Conservation (phyloP, 2,888 invertebrate genomes). For the Lissonota sp. region DNA sequence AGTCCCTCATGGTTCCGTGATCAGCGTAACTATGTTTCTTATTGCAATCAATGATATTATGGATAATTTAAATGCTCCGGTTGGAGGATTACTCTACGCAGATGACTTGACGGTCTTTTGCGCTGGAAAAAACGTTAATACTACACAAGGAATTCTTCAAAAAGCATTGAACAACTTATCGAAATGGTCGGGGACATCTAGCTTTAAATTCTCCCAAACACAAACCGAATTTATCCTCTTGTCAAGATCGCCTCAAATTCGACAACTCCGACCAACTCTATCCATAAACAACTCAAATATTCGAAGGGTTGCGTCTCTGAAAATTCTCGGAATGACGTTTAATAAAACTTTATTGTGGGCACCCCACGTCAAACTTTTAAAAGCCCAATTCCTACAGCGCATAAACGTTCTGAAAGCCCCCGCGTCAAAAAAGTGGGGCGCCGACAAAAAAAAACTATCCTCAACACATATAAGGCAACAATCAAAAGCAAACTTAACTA, state of each 20-base stretch:
- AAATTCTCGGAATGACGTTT: constrained; percentile 61
- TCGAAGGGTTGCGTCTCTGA: constrained; percentile 21
- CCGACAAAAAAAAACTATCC: constrained; percentile 35
- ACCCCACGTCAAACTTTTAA: constrained; percentile 56
- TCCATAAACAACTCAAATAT: no score
- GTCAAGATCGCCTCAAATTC: no score
- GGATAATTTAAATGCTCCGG: constrained; percentile 29
- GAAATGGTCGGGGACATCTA: constrained; percentile 43
- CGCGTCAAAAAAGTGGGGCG: constrained; percentile 46
- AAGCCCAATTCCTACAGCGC: constrained; percentile 38
- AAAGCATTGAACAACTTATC: constrained; percentile 54
- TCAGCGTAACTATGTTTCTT: constrained; percentile 63
- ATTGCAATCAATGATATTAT: constrained; percentile 62
- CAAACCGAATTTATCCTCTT: constrained; percentile 57
- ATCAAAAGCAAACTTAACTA: constrained; percentile 66
- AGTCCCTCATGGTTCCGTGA: constrained; percentile 62
- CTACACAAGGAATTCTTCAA: constrained; percentile 54
- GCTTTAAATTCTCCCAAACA: constrained; percentile 64
- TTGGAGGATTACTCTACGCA: constrained; percentile 52
- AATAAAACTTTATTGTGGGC: constrained; percentile 65
- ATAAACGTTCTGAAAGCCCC: constrained; percentile 49
- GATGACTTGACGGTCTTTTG: constrained; percentile 60
- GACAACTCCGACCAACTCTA: no score
- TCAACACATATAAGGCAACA: constrained; percentile 44
- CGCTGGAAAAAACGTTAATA: constrained; percentile 50